These are phyloP conservation scores for Stichodactyla mertensii DNA, from an alignment of 64 coral and sea anemone species.

Conservation along the genomic window DNA sequence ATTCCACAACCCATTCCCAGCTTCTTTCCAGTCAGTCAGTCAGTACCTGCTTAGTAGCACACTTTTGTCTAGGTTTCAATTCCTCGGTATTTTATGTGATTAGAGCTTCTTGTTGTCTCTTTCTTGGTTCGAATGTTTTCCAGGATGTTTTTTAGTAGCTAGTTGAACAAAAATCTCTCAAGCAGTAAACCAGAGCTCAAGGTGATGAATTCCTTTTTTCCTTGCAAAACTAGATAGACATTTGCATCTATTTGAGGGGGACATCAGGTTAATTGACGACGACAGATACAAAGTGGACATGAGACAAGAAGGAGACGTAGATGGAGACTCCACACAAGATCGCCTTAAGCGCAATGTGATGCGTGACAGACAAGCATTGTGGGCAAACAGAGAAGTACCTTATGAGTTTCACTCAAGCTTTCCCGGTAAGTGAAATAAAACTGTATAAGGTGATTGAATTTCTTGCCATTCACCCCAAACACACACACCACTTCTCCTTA, in stretches of 20 bases:
- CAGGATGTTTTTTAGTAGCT: no score
- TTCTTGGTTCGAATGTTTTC: no score
- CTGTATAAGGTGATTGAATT: not conserved
- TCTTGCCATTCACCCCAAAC: no score
- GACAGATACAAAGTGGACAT: conserved; percentile 22
- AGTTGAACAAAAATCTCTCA: no score
- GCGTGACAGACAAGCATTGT: conserved; percentile 1
- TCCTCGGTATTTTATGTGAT: no score
- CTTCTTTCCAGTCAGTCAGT: no score
- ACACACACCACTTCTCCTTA: no score
- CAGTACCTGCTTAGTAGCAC: no score
- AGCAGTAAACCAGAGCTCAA: no score
- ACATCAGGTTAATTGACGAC: conserved; percentile 24
- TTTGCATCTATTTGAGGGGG: conserved; percentile 60
- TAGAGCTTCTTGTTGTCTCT: no score
- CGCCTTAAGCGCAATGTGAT: conserved; percentile 1
- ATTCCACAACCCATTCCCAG: no score
- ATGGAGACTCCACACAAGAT: not conserved
- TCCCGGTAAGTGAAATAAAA: conserved; percentile 13
- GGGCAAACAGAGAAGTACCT: conserved; percentile 8
- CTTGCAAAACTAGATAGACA: not conserved
- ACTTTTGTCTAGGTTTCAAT: no score
- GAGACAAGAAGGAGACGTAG: not conserved
- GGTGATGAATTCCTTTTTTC: not conserved
- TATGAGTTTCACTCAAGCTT: conserved; percentile 32